These are phyloP conservation scores for Lepilemur septentrionalis DNA, from an alignment of 2,797 vertebrate species.

Conservation along the genomic window DNA sequence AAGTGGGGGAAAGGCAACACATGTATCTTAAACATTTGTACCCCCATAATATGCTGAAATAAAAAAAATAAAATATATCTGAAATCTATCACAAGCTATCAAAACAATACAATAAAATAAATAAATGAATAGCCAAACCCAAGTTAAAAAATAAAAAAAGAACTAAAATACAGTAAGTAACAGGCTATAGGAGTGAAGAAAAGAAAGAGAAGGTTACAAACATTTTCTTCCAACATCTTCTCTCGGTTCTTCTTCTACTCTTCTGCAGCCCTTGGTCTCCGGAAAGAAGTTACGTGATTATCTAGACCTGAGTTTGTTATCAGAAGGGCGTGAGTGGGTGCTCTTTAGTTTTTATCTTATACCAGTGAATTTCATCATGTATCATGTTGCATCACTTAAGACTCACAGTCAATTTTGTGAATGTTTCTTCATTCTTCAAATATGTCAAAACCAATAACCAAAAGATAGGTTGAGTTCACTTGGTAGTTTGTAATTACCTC, in stretches of 20 bases:
- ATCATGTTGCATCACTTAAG: not conserved
- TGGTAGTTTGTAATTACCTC: slow-evolving; percentile 41
- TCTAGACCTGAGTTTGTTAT: not conserved
- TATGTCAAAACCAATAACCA: not conserved
- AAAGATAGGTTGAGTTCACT: not conserved
- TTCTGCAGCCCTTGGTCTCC: not conserved
- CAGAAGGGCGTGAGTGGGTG: not conserved
- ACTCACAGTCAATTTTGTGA: not conserved
- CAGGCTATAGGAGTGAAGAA: not conserved
- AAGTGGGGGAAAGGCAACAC: too few relatives aligned
- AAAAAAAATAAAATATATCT: too few relatives aligned
- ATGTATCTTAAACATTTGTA: too few relatives aligned
- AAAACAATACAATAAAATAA: too few relatives aligned
- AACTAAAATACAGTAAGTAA: not conserved
- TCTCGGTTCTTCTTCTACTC: not conserved
- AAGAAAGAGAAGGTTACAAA: not conserved
- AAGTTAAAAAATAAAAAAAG: too few relatives aligned
- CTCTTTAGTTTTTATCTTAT: not conserved
- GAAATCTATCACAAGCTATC: too few relatives aligned
- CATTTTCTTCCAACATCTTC: not conserved
- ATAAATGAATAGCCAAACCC: too few relatives aligned
- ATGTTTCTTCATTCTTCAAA: not conserved
- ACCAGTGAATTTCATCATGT: not conserved
- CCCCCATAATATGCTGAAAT: too few relatives aligned
- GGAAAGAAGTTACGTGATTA: not conserved